Evolutionary conservation across 2,797 vertebrate species (phyloP), one percentile per base, ranked within the genome.

Genomic region (Enteromius afrohamiltoni): DNA sequence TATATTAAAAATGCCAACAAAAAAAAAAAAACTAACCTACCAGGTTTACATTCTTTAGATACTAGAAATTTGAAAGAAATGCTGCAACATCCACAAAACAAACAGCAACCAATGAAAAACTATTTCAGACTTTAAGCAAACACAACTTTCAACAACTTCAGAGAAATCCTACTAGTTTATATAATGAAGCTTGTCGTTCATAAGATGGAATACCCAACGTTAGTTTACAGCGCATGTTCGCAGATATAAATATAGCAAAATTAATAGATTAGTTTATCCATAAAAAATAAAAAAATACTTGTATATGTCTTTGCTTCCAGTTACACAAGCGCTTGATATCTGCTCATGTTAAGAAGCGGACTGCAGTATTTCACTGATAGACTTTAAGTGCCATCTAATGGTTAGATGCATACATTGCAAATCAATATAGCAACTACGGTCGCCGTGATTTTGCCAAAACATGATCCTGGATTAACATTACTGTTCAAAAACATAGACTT

Each of bases 371-470:
- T 11, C 26, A 77, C 21, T 68, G 62, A 10, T 62, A 34, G 51
- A 9, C 26, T 83, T 71, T 34, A 13, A 51, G 40, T 71, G 75
- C 53, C 82, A 78, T 78, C 82, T 83, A 78, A 76, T 14, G 53
- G 75, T 6, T 62, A 47, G 0, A 51, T 19, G 8, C 8, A 51
- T 11, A 31, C 64, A 83, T 58, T 77, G 49, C 73, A 34, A 68
- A 67, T 64, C 14, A 7, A 47, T n/a, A 6, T 40, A 73, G 19
- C 13, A 49, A 62, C 26, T 62, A 17, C 7, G 7, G 37, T 8
- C 1, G 7, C 37, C 7, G 37, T 40, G 37, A 8, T 40, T 40
- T 40, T 40, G 37, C 37, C 37, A 40, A 40, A 7, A 40, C 37
- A 40, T 40, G 37, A 40, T 40, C 37, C 37, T 40, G 37, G 37